Conservation (phyloP, 2,113 vertebrate species). For the Labrus mixtus region DNA sequence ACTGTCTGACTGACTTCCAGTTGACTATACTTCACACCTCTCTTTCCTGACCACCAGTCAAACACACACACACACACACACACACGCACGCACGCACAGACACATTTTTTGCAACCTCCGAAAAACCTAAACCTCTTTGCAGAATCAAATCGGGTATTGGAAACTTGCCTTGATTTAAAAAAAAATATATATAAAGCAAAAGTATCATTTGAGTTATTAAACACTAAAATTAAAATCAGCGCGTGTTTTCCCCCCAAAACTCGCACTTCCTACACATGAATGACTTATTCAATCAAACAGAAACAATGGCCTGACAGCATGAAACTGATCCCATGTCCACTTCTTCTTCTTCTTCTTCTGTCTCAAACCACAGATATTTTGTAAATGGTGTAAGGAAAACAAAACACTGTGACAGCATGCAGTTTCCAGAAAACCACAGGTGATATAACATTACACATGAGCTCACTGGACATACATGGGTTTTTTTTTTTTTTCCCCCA, state of each 20-base stretch:
- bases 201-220: too few relatives aligned
- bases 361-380: background rate
- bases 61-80: constrained; percentile 6
- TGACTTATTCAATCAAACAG: constrained; percentile 5
- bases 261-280: constrained; percentile 11
- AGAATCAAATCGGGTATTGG: background rate
- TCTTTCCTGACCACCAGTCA: constrained; percentile 9
- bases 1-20: constrained; percentile 75
- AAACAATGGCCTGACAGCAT: background rate
- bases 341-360: background rate
- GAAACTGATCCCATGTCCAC: constrained; percentile 20
- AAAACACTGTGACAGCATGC: background rate
- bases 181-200: too few relatives aligned
- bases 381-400: constrained; percentile 20
- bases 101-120: too few relatives aligned
- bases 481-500: background rate
- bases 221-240: background rate
- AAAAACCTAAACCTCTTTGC: too few relatives aligned
- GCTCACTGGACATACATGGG: constrained; percentile 1
- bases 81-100: too few relatives aligned
- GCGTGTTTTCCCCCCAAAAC: too few relatives aligned
- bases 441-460: background rate
- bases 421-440: background rate
- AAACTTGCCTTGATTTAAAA: constrained; percentile 4
- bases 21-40: constrained; percentile 59